Evolutionary conservation across 1,140 invertebrate genomes (phyloP).

Genomic region (Drosophila ananassae): DNA sequence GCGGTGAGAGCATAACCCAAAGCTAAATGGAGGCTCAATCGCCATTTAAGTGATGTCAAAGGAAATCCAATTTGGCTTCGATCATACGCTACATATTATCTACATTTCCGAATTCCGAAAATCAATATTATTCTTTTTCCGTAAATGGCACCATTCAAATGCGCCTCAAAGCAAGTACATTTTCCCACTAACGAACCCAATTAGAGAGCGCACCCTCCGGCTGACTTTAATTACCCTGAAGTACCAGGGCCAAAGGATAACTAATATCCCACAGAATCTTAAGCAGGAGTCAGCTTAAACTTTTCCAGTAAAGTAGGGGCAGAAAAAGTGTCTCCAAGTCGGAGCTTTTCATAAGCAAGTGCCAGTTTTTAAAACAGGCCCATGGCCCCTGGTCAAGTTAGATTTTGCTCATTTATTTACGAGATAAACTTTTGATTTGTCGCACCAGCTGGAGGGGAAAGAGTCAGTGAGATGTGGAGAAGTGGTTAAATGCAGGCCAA

Average conservation of each 20-base stretch:
- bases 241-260: constrained; percentile 35
- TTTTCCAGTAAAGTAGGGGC: constrained; percentile 11
- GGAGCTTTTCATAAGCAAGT: constrained; percentile 1
- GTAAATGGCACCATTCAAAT: constrained; percentile 1
- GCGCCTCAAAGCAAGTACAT: constrained; percentile 1
- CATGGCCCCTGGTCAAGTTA: constrained; percentile 45
- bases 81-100: background rate
- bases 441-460: constrained; percentile 35
- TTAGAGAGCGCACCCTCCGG: constrained; percentile 12
- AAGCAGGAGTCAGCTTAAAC: constrained; percentile 20
- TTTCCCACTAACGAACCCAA: constrained; percentile 23
- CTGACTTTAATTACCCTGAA: constrained; percentile 57
- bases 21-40: background rate
- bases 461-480: background rate
- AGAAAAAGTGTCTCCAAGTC: constrained; percentile 8
- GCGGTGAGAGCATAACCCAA: constrained; percentile 9
- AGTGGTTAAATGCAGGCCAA: constrained; percentile 8
- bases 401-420: constrained; percentile 73
- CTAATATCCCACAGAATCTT: constrained; percentile 22
- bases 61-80: constrained; percentile 1
- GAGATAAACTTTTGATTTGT: constrained; percentile 80
- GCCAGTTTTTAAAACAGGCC: constrained; percentile 36
- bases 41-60: background rate
- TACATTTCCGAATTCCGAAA: background rate
- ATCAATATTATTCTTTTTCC: background rate